phyloP scores from a whole-genome alignment of 2,113 vertebrate species.

The Furnarius figulus region DNA sequence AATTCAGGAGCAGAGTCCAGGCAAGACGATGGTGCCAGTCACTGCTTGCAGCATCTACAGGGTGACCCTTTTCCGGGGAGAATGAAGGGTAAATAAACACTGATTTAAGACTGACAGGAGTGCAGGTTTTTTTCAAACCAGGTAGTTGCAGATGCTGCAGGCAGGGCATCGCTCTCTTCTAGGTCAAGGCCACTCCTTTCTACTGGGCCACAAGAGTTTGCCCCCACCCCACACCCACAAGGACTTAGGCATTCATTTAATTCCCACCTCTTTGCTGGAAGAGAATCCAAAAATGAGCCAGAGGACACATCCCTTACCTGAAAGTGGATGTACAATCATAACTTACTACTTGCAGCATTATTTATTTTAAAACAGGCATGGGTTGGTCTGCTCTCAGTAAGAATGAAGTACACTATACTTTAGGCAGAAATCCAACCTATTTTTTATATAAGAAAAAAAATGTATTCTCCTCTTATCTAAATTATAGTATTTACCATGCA shows the following conservation, averaged over 20 bases:
- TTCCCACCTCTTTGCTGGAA: background rate
- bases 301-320: background rate
- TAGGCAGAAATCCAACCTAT: background rate
- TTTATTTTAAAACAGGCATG: background rate
- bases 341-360: background rate
- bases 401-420: background rate
- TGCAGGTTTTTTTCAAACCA: background rate
- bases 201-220: background rate
- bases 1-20: conserved; percentile 3
- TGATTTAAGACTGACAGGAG: background rate
- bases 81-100: background rate
- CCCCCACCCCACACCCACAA: background rate
- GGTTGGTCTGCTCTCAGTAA: background rate
- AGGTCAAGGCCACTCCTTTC: background rate
- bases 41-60: background rate
- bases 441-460: background rate
- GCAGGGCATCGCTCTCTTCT: background rate
- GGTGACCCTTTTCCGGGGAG: background rate
- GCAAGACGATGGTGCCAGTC: background rate
- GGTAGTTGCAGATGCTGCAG: background rate
- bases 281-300: background rate
- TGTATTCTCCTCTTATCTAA: background rate
- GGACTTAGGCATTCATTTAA: background rate
- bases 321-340: background rate
- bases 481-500: background rate